phyloP scores from a whole-genome alignment of 2,888 invertebrate genomes.

The Cheilosia pagana region DNA sequence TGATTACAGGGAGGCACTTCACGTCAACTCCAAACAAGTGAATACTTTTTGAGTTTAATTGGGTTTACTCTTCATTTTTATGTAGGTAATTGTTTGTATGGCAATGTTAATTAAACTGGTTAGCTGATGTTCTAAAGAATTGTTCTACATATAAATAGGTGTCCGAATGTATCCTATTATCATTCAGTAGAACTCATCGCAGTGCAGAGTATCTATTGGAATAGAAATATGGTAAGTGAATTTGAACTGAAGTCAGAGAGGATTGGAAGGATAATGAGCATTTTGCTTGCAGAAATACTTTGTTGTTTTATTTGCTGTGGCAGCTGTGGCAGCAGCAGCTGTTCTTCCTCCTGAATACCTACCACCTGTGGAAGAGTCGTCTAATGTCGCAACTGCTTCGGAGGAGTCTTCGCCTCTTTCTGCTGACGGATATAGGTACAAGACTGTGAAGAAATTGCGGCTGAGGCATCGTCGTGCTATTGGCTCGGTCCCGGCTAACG shows the following conservation, averaged over 20 bases:
- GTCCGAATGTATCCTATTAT: constrained; percentile 26
- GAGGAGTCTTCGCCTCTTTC: constrained; percentile 73
- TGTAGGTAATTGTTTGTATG: background rate
- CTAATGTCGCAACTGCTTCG: constrained; percentile 50
- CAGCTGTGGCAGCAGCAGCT: constrained; percentile 78
- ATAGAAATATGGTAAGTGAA: constrained; percentile 32
- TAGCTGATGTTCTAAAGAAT: constrained; percentile 11
- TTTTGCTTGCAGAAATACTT: constrained; percentile 20
- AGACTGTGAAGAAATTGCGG: constrained; percentile 52
- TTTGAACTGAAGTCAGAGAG: background rate
- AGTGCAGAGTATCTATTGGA: constrained; percentile 28
- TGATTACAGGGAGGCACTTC: constrained; percentile 31
- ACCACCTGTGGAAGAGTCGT: constrained; percentile 37
- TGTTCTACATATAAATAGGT: constrained; percentile 59
- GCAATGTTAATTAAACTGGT: constrained; percentile 30
- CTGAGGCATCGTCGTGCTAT: constrained; percentile 78
- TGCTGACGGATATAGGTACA: constrained; percentile 78
- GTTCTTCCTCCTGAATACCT: constrained; percentile 73
- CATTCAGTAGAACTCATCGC: constrained; percentile 48
- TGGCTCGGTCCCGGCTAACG: constrained; percentile 75
- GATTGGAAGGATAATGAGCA: background rate
- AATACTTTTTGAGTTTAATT: constrained; percentile 13
- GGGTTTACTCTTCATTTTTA: background rate
- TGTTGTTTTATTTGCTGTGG: constrained; percentile 22
- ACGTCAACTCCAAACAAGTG: background rate